phyloP scores from a whole-genome alignment of 2,888 invertebrate species.

The Monoplex corrugatus region DNA sequence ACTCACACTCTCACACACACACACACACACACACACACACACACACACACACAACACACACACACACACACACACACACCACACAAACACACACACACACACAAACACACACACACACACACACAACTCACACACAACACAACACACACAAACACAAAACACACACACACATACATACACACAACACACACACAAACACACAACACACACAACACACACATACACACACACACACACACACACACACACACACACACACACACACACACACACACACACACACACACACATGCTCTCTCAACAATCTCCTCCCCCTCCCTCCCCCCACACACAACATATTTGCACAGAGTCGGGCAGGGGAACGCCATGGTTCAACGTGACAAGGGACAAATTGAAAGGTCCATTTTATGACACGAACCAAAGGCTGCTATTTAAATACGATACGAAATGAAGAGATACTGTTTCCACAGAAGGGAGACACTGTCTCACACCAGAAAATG shows the following conservation, averaged over 20 bases:
- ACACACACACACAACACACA: background rate
- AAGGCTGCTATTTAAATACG: no score
- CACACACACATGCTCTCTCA: background rate
- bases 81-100: background rate
- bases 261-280: conserved; percentile 17
- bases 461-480: no score
- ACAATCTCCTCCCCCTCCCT: background rate
- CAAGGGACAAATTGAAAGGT: no score
- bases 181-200: conserved; percentile 1
- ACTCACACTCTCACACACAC: background rate
- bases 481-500: no score
- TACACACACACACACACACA: background rate
- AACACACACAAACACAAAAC: background rate
- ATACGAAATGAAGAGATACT: no score
- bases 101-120: background rate
- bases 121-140: background rate
- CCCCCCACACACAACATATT: background rate
- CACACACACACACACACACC: background rate
- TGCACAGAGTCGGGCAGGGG: no score
- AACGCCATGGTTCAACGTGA: no score
- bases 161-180: background rate
- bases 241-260: conserved; percentile 17
- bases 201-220: background rate
- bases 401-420: no score
- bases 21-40: conserved; percentile 15